Evolutionary conservation across 2,888 invertebrate species (phyloP).

Genomic region (Hirtodrosophila cameraria): DNA sequence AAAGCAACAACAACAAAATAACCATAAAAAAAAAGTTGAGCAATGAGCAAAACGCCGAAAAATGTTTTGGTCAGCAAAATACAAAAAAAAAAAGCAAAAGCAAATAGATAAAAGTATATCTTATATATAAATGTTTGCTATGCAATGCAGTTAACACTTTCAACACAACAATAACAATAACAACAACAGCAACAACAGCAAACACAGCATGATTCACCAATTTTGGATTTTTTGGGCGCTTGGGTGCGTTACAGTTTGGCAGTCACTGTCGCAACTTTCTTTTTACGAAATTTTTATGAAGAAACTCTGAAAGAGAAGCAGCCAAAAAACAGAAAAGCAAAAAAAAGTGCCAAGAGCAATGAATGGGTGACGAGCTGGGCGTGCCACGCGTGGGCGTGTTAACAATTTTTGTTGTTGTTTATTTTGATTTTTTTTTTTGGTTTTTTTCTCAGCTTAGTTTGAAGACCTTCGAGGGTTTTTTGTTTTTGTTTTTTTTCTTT

Average conservation of each 20-base stretch:
- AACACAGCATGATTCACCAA: constrained; percentile 55
- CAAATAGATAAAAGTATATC: constrained; percentile 30
- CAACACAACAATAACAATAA: constrained; percentile 46
- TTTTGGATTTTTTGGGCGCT: constrained; percentile 17
- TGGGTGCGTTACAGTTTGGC: constrained; percentile 72
- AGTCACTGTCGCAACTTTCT: constrained; percentile 66
- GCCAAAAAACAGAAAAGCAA: constrained; percentile 36
- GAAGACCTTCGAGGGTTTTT: constrained; percentile 34
- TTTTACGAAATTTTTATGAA: constrained; percentile 70
- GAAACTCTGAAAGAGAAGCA: constrained; percentile 58
- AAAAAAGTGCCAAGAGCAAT: constrained; percentile 1
- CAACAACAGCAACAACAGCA: constrained; percentile 18
- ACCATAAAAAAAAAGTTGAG: constrained; percentile 39
- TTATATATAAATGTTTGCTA: constrained; percentile 11
- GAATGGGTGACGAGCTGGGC: constrained; percentile 25
- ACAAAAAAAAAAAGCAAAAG: constrained; percentile 46
- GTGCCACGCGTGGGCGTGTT: constrained; percentile 66
- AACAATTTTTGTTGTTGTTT: constrained; percentile 43
- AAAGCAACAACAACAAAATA: constrained; percentile 6
- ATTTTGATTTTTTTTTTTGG: constrained; percentile 27
- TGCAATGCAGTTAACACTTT: constrained; percentile 75
- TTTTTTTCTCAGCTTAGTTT: constrained; percentile 41
- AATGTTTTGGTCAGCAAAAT: constrained; percentile 51
- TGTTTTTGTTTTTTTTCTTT: constrained; percentile 9
- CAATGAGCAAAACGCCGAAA: constrained; percentile 47